These are phyloP conservation scores for Limnephilus rhombicus DNA, from an alignment of 2,888 invertebrate species.

Conservation along the genomic window DNA sequence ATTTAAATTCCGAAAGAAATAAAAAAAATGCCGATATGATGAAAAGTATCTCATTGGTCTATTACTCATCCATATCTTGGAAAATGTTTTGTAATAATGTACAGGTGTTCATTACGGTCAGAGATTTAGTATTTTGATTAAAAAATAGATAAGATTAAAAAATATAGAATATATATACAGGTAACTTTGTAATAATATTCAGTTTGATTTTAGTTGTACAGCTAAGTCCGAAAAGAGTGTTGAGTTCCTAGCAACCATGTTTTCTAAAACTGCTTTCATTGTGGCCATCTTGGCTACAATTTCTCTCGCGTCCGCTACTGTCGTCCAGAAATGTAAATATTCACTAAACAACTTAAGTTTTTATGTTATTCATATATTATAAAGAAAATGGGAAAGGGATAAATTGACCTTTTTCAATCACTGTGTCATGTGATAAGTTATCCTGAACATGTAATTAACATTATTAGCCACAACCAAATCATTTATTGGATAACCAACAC, in stretches of 20 bases:
- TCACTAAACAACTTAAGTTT: neutral
- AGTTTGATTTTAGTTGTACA: neutral
- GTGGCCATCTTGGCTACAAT: slow-evolving; percentile 3
- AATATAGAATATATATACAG: neutral
- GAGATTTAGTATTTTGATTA: neutral
- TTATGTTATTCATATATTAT: too few relatives aligned
- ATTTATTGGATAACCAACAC: too few relatives aligned
- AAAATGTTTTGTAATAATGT: neutral
- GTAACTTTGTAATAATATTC: neutral
- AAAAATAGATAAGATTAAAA: neutral
- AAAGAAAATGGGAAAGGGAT: too few relatives aligned
- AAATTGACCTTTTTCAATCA: too few relatives aligned
- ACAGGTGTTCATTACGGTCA: neutral
- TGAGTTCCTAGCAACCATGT: neutral
- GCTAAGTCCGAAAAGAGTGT: neutral
- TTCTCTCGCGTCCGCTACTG: neutral
- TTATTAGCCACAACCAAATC: too few relatives aligned
- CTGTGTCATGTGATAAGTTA: neutral
- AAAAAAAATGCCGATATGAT: too few relatives aligned
- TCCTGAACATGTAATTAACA: too few relatives aligned
- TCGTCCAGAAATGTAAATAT: slow-evolving; percentile 49
- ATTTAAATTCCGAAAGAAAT: too few relatives aligned
- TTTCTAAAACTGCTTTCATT: neutral
- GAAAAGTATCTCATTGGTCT: neutral
- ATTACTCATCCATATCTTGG: neutral